Evolutionary conservation across 2,113 vertebrate species (phyloP), one percentile per base, ranked within the genome.

Genomic region (Ptychochromis oligacanthus): DNA sequence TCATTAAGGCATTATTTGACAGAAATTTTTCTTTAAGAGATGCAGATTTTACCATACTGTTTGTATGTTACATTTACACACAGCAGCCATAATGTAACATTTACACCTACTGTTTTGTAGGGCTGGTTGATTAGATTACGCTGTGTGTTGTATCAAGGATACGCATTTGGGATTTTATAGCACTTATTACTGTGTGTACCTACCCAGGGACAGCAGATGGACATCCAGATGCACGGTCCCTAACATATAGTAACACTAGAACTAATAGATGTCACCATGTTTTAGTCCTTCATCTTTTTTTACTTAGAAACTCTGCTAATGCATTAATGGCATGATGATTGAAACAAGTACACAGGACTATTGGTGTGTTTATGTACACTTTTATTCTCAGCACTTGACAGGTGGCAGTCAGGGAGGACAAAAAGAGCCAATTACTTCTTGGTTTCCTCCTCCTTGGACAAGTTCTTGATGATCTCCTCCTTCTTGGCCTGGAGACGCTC

Each of bases 401-500:
- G 87, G 13, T 83, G 70, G 88, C 43, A 11, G 88, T 84, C 82
- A 65, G 83, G n/a, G 54, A 59, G 88, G 58, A 80, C 6, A 9
- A 60, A 89, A 49, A 26, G 80, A 89, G 24, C 75, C 75, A 1
- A 78, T 96, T 87, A 99, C 93, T 99, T 99, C 95, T 99, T 98
- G 81, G 96, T 96, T 95, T 99, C 97, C 57, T 99, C 98, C 93
- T 99, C 98, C 95, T 99, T 98, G 80, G 98, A 97, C 54, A 99
- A 88, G 81, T 95, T 98, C 94, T 99, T 99, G 88, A 98, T 98
- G 94, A 99, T 97, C 93, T 99, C 98, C 83, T 99, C 98, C 91
- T 99, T 99, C 95, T 99, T 99, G 95, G 97, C 97, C 89, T 96
- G 96, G 83, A 99, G 97, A 31, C 98, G 96, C 80, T 99, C 98